Evolutionary conservation across 2,113 vertebrate species (phyloP).

Genomic region (Grus americana): DNA sequence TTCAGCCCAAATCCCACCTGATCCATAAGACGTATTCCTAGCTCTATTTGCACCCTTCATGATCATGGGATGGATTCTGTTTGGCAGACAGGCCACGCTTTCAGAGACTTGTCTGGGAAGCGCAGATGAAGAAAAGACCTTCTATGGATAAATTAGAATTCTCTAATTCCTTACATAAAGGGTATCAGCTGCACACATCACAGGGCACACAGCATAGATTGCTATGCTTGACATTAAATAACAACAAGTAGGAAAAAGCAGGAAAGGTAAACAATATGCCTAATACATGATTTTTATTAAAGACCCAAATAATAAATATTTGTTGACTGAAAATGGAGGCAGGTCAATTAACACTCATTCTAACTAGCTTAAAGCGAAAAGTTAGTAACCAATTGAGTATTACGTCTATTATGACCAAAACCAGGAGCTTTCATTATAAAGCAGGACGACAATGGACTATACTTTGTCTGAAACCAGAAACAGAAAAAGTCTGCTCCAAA

Average conservation of each 20-base stretch:
- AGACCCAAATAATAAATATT: neutral
- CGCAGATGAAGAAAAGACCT: neutral
- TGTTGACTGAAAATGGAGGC: neutral
- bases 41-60: neutral
- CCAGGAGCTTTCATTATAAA: neutral
- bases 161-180: neutral
- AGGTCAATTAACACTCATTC: neutral
- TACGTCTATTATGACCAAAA: neutral
- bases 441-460: neutral
- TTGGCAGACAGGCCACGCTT: neutral
- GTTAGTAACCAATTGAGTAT: neutral
- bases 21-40: neutral
- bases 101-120: neutral
- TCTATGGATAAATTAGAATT: neutral
- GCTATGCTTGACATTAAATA: neutral
- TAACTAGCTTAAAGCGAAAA: neutral
- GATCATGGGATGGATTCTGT: rapidly evolving
- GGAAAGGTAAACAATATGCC: neutral
- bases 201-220: neutral
- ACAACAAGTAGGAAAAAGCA: neutral
- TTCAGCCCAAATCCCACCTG: neutral
- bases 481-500: neutral
- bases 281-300: neutral
- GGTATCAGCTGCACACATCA: neutral
- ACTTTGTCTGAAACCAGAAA: neutral